phyloP scores from a whole-genome alignment of 2,113 vertebrate genomes.

The Mobula hypostoma region DNA sequence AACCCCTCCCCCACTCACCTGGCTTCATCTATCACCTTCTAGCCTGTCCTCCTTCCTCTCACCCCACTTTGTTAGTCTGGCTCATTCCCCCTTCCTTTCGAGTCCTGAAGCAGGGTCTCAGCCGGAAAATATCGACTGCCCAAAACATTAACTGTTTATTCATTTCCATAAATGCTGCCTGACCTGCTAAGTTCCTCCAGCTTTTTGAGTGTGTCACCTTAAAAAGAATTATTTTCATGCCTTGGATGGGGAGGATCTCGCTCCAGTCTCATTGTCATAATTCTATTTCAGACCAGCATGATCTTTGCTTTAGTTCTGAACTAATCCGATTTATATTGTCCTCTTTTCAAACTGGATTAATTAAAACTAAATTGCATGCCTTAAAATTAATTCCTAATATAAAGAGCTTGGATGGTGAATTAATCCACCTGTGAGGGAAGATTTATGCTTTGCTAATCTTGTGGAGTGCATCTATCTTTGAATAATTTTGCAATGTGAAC shows the following conservation, averaged over 20 bases:
- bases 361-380: background rate
- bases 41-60: too few species aligned
- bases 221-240: background rate
- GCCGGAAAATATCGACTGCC: too few species aligned
- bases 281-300: background rate
- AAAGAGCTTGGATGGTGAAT: background rate
- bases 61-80: too few species aligned
- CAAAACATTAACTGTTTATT: too few species aligned
- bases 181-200: too few species aligned
- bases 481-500: background rate
- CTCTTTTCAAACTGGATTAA: background rate
- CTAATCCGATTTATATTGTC: background rate
- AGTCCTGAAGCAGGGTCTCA: too few species aligned
- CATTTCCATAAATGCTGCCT: too few species aligned
- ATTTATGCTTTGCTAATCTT: background rate
- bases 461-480: background rate
- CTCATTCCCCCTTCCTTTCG: too few species aligned
- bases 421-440: slow-evolving; percentile 9
- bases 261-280: background rate
- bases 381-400: background rate
- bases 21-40: too few species aligned
- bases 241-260: background rate
- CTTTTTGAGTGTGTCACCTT: too few species aligned
- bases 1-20: too few species aligned
- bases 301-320: background rate